Conservation (phyloP, 1,140 invertebrate genomes). For the Aricia agestis region DNA sequence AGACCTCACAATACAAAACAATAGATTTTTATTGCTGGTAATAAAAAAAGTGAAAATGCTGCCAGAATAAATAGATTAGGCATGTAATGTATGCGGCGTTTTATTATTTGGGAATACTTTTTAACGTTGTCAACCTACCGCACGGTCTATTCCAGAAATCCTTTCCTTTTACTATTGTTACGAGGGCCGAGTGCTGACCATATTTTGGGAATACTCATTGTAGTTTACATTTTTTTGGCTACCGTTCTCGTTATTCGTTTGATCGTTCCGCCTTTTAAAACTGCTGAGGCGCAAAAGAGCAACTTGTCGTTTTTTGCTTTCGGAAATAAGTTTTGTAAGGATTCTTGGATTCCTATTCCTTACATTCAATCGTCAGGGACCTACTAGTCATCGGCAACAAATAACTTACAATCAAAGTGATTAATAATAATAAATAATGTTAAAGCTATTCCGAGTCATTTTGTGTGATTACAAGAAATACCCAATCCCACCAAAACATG, state of each 20-base stretch:
- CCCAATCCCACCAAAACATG: too few relatives aligned
- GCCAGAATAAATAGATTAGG: constrained; percentile 18
- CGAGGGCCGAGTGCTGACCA: constrained; percentile 9
- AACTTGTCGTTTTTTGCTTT: neutral
- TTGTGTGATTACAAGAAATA: too few relatives aligned
- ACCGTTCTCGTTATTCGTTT: constrained; percentile 9
- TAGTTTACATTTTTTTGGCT: constrained; percentile 1
- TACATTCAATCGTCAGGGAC: too few relatives aligned
- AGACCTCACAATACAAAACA: constrained; percentile 35
- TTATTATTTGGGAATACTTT: constrained; percentile 27
- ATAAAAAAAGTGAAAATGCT: constrained; percentile 51
- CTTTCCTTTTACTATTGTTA: constrained; percentile 13
- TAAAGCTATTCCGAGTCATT: too few relatives aligned
- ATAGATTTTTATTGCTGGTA: constrained; percentile 39
- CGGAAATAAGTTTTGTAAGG: neutral
- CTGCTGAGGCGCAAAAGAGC: neutral
- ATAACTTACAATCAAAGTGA: too few relatives aligned
- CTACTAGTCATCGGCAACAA: too few relatives aligned
- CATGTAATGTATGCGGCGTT: constrained; percentile 28
- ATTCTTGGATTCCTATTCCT: too few relatives aligned
- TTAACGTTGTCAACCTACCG: constrained; percentile 21
- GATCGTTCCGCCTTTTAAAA: constrained; percentile 6
- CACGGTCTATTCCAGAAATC: constrained; percentile 19
- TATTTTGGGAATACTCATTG: constrained; percentile 3
- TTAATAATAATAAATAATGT: too few relatives aligned